Conservation (phyloP, 2,797 vertebrate genomes). For the Siniperca scherzeri region DNA sequence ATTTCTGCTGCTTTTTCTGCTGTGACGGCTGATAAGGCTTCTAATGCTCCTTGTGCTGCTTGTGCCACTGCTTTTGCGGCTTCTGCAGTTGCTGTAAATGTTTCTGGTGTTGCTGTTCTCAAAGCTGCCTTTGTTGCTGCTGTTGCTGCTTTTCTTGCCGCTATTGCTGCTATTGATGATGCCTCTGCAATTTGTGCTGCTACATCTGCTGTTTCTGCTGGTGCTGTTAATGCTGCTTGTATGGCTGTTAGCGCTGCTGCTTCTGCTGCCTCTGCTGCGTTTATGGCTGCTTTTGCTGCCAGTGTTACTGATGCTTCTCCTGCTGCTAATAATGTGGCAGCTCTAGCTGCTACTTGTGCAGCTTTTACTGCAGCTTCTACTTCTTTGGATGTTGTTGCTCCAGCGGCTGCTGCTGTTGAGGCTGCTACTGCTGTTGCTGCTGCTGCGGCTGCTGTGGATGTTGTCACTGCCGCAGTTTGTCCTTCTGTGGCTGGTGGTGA, state of each 20-base stretch:
- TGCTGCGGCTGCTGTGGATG: constrained; percentile 32
- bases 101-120: background rate
- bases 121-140: constrained; percentile 21
- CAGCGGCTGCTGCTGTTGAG: constrained; percentile 16
- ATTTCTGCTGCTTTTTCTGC: background rate
- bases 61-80: background rate
- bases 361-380: background rate
- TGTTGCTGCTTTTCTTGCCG: constrained; percentile 1
- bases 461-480: background rate
- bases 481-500: background rate
- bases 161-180: background rate
- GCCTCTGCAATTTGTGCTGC: background rate
- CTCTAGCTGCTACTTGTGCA: constrained; percentile 14
- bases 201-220: background rate
- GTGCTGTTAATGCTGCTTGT: background rate
- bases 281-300: background rate
- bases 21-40: background rate
- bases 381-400: background rate
- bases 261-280: constrained; percentile 24
- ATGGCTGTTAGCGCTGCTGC: background rate
- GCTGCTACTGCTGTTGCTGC: constrained; percentile 32
- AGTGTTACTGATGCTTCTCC: background rate
- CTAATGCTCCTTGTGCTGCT: background rate
- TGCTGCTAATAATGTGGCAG: background rate
- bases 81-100: background rate